Conservation (phyloP, 2,113 vertebrate species). For the Dendrocopos noguchii region DNA sequence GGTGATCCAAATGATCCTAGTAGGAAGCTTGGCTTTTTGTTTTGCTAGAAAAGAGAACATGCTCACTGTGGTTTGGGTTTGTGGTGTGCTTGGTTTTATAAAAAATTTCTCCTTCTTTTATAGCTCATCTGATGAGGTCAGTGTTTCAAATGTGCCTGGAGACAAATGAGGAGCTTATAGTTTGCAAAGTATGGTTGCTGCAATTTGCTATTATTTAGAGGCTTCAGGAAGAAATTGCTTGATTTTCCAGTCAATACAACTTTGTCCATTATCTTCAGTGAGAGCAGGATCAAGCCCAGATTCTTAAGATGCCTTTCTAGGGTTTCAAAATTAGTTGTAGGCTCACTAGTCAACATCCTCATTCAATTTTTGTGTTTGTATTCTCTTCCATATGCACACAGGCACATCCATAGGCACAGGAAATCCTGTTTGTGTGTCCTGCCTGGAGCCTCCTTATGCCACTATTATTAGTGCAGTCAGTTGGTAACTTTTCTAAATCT, state of each 20-base stretch:
- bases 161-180: not conserved
- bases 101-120: not conserved
- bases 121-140: not conserved
- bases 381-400: not conserved
- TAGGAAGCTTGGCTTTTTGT: not conserved
- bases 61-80: not conserved
- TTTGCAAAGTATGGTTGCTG: not conserved
- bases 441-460: constrained; percentile 70
- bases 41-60: not conserved
- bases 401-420: not conserved
- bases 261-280: not conserved
- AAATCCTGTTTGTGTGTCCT: constrained; percentile 41
- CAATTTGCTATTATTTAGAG: not conserved
- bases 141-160: not conserved
- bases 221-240: not conserved
- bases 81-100: not conserved
- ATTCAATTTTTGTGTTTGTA: not conserved
- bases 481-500: constrained; percentile 87
- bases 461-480: constrained; percentile 81
- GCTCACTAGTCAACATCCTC: not conserved
- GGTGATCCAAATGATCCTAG: not conserved
- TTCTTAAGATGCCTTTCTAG: not conserved
- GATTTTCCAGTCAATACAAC: not conserved
- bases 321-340: not conserved
- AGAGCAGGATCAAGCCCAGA: not conserved